These are phyloP conservation scores for Dolichoris vasculosae DNA, from an alignment of 1,140 invertebrate species.

Conservation along the genomic window DNA sequence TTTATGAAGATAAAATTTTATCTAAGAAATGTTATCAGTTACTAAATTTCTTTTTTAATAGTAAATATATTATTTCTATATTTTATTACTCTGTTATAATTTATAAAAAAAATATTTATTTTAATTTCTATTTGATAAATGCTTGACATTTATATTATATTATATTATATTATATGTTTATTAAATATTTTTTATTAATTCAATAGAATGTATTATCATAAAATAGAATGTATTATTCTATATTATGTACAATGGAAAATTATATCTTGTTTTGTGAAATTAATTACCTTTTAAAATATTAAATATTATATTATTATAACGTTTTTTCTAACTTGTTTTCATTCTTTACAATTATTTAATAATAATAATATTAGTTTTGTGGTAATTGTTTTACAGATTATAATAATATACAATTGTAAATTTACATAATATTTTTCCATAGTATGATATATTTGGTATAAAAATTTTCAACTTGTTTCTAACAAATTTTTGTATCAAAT, in stretches of 20 bases:
- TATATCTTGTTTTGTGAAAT: neutral
- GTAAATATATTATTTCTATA: no score
- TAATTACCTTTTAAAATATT: neutral
- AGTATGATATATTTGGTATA: constrained; percentile 8
- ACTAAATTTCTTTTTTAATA: no score
- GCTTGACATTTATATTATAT: neutral
- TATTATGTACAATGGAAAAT: neutral
- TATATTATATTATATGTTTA: neutral
- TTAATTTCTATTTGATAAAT: neutral
- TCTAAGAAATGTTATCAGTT: no score
- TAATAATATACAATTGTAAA: no score
- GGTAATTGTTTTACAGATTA: no score
- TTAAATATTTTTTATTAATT: neutral
- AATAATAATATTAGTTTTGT: constrained; percentile 36
- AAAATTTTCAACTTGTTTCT: constrained; percentile 20
- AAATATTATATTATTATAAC: constrained; percentile 36
- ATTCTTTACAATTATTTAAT: constrained; percentile 44
- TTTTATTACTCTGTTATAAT: neutral
- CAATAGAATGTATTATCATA: no score
- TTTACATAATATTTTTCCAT: neutral
- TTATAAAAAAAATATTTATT: neutral
- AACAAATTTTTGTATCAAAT: constrained; percentile 30
- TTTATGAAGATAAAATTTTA: no score
- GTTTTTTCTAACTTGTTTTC: constrained; percentile 46
- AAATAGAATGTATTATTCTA: constrained; percentile 33